These are phyloP conservation scores for Subanguina moxae DNA, from an alignment of 1,140 invertebrate species.

Conservation along the genomic window DNA sequence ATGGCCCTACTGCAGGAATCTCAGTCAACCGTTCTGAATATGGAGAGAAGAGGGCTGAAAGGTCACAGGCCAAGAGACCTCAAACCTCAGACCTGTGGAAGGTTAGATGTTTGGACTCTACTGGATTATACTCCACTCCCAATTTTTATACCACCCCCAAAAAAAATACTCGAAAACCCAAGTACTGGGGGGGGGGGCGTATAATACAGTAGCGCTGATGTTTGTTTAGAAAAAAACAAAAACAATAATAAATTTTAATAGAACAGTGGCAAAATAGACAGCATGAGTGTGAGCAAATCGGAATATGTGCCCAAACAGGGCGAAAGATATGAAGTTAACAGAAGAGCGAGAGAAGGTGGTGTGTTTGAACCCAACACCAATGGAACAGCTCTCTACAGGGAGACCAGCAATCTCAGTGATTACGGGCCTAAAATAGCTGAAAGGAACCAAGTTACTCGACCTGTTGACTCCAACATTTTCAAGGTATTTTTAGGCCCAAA, in stretches of 20 bases:
- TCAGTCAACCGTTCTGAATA: conserved; percentile 6
- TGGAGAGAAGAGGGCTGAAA: conserved; percentile 2
- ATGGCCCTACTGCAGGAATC: background rate
- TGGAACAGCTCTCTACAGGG: conserved; percentile 9
- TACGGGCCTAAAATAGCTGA: conserved; percentile 22
- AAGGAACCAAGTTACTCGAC: conserved; percentile 12
- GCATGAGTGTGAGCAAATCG: conserved; percentile 16
- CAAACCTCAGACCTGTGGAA: conserved; percentile 18
- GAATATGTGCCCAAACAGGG: conserved; percentile 33
- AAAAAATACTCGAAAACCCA: too few relatives aligned
- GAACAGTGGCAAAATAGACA: conserved; percentile 26
- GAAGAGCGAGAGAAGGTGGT: conserved; percentile 9
- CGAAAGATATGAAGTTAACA: conserved; percentile 23
- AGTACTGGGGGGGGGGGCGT: too few relatives aligned
- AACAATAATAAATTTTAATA: conserved; percentile 2
- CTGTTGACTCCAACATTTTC: conserved; percentile 31
- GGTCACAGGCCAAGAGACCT: background rate
- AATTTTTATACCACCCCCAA: too few relatives aligned
- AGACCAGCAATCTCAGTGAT: conserved; percentile 18
- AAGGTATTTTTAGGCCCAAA: conserved; percentile 19
- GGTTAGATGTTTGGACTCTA: too few relatives aligned
- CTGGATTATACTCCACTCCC: too few relatives aligned
- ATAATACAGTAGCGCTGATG: background rate
- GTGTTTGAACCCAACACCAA: conserved; percentile 6
- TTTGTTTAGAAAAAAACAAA: conserved; percentile 1